Evolutionary conservation across 2,113 vertebrate species (phyloP).

Genomic region (Poicephalus gulielmi): DNA sequence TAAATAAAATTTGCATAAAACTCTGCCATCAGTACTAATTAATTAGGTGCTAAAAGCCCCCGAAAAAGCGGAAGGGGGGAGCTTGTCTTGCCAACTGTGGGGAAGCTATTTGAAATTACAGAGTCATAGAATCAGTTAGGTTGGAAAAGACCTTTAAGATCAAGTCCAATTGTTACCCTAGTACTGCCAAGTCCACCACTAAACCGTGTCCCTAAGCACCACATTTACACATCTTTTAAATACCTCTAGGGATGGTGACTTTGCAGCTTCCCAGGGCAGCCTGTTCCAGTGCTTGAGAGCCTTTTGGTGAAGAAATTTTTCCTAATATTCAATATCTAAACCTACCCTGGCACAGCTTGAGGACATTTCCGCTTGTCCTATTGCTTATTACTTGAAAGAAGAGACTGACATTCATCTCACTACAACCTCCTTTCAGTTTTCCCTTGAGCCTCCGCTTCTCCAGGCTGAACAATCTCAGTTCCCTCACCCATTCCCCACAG

Average conservation of each 20-base stretch:
- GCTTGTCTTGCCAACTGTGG: not conserved
- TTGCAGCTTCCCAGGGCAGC: not conserved
- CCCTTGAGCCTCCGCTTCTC: not conserved
- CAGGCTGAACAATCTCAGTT: not conserved
- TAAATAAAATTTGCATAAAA: conserved; percentile 78
- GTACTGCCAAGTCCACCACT: not conserved
- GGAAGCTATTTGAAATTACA: not conserved
- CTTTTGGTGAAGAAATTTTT: not conserved
- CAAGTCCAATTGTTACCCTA: not conserved
- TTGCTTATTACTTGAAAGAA: not conserved
- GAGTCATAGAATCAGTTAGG: not conserved
- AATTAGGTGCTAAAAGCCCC: conserved; percentile 57
- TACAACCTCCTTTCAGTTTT: not conserved
- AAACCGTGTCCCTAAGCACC: not conserved
- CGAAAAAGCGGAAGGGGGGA: not conserved
- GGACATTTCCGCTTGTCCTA: not conserved
- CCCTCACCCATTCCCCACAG: not conserved
- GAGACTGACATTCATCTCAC: not conserved
- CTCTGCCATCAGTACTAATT: conserved; percentile 68
- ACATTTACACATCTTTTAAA: not conserved
- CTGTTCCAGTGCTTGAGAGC: not conserved
- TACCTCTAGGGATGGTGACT: not conserved
- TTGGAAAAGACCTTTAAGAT: not conserved
- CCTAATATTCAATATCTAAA: not conserved
- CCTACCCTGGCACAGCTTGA: not conserved